These are phyloP conservation scores for Neoniphon sammara DNA, from an alignment of 2,797 vertebrate species.

Conservation along the genomic window DNA sequence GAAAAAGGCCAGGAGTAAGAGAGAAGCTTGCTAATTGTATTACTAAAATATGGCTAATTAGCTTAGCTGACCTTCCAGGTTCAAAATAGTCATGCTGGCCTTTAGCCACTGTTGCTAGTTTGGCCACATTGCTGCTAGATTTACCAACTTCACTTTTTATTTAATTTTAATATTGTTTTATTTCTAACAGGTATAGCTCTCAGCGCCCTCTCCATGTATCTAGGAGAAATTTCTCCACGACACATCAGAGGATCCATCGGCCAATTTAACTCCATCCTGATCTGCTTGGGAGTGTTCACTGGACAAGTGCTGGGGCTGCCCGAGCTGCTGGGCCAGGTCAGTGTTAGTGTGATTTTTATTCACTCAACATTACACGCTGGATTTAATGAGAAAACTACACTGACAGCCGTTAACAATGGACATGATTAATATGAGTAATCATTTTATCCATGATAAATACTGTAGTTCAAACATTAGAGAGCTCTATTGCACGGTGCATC, in stretches of 20 bases:
- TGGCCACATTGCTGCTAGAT: too few species aligned
- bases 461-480: too few species aligned
- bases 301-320: constrained; percentile 93
- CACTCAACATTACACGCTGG: background rate
- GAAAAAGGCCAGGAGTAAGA: too few species aligned
- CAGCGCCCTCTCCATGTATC: constrained; percentile 93
- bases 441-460: too few species aligned
- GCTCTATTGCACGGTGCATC: too few species aligned
- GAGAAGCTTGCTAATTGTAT: too few species aligned
- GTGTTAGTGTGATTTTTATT: constrained; percentile 49
- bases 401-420: background rate
- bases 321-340: constrained; percentile 92
- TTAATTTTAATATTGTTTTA: background rate
- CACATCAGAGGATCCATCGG: constrained; percentile 90
- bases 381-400: background rate
- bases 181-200: constrained; percentile 88
- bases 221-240: constrained; percentile 94
- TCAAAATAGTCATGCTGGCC: too few species aligned
- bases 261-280: constrained; percentile 93
- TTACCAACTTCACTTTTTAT: background rate
- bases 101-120: too few species aligned
- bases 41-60: too few species aligned
- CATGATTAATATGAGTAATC: background rate
- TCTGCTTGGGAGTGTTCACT: constrained; percentile 91
- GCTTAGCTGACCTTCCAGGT: too few species aligned